Evolutionary conservation across 2,888 invertebrate genomes (phyloP).

Genomic region (Tiphia femorata): DNA sequence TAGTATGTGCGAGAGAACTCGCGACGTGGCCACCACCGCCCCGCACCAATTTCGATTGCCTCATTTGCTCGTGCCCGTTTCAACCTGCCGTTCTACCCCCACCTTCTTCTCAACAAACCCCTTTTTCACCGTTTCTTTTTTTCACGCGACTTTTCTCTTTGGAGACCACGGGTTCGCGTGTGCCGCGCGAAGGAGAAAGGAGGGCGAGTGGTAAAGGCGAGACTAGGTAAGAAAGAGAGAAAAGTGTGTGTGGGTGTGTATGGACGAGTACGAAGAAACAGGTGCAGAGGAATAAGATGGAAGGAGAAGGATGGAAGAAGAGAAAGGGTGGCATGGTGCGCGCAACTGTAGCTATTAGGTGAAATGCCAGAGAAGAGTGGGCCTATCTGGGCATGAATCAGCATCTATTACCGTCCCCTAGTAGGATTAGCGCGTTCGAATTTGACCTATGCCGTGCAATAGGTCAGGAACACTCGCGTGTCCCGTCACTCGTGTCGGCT

Average conservation of each 20-base stretch:
- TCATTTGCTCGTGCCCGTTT: constrained; percentile 5
- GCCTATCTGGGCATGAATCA: constrained; percentile 18
- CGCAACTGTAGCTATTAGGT: constrained; percentile 9
- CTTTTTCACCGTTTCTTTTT: not conserved
- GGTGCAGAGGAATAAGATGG: not conserved
- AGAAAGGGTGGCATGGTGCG: not conserved
- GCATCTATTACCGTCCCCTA: constrained; percentile 13
- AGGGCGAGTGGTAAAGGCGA: not conserved
- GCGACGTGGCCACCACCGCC: not conserved
- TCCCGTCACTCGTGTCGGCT: too few relatives aligned
- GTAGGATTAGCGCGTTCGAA: constrained; percentile 7
- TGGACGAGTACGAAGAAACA: too few relatives aligned
- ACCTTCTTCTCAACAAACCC: not conserved
- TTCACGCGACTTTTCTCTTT: not conserved
- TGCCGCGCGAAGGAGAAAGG: not conserved
- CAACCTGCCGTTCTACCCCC: not conserved
- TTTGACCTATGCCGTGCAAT: too few relatives aligned
- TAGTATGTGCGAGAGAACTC: not conserved
- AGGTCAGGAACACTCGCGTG: too few relatives aligned
- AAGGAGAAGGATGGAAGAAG: not conserved
- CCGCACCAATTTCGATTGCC: not conserved
- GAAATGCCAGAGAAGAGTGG: constrained; percentile 11
- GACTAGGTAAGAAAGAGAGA: not conserved
- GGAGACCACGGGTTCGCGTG: not conserved
- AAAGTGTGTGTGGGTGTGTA: too few relatives aligned